These are phyloP conservation scores for Drosophila orosa DNA, from an alignment of 1,140 invertebrate species.

Conservation along the genomic window DNA sequence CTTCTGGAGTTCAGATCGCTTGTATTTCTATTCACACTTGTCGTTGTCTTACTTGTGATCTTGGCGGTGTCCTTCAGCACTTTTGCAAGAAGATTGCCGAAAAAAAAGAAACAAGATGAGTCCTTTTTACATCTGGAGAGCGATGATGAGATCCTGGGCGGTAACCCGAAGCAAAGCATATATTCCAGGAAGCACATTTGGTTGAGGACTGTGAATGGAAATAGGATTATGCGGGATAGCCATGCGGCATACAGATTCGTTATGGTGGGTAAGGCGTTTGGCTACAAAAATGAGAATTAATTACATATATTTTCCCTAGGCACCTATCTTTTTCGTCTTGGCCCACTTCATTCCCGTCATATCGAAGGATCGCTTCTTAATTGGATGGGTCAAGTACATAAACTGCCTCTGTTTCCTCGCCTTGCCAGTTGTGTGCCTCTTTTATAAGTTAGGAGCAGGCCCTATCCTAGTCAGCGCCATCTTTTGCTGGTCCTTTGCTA, in stretches of 20 bases:
- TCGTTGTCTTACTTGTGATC: conserved; percentile 6
- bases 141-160: conserved; percentile 22
- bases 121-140: conserved; percentile 10
- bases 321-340: conserved; percentile 6
- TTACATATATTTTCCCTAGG: too few species aligned
- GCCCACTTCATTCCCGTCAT: conserved; percentile 34
- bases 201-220: conserved; percentile 33
- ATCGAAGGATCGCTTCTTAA: neutral
- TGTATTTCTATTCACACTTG: neutral
- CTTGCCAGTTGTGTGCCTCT: conserved; percentile 30
- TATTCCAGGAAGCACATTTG: conserved; percentile 15
- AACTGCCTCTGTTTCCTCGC: conserved; percentile 3
- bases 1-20: conserved; percentile 9
- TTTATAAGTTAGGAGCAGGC: neutral
- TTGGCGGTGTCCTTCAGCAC: conserved; percentile 24
- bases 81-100: neutral
- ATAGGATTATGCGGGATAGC: conserved; percentile 19
- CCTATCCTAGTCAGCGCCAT: neutral
- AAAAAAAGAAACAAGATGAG: accelerated
- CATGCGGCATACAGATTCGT: neutral
- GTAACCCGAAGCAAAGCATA: neutral
- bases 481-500: conserved; percentile 9
- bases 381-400: conserved; percentile 24
- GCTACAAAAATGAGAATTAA: too few species aligned
- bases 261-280: conserved; percentile 15